phyloP scores from a whole-genome alignment of 2,797 vertebrate genomes.

The Salarias fasciatus region DNA sequence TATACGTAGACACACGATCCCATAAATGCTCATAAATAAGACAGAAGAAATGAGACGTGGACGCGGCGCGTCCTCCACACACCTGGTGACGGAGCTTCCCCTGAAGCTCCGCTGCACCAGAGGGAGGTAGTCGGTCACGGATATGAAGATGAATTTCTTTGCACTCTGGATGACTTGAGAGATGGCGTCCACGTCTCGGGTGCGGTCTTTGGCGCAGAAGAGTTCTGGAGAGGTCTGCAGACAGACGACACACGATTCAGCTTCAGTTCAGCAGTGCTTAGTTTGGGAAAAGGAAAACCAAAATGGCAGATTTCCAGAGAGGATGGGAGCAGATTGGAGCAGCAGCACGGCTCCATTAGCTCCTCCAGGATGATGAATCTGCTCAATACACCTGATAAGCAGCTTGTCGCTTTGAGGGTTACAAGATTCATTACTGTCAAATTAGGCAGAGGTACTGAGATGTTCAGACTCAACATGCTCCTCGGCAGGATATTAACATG shows the following conservation, averaged over 20 bases:
- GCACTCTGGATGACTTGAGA: constrained; percentile 90
- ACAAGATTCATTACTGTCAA: constrained; percentile 73
- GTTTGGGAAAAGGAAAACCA: no score
- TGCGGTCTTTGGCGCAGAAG: constrained; percentile 91
- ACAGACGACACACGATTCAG: constrained; percentile 24
- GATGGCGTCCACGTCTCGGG: constrained; percentile 91
- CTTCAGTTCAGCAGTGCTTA: neutral
- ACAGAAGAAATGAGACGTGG: no score
- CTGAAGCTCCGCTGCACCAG: constrained; percentile 84
- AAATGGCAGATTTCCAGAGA: no score
- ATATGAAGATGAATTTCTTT: constrained; percentile 89
- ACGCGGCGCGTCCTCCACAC: neutral
- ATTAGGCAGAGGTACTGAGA: constrained; percentile 46
- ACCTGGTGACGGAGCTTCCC: constrained; percentile 79
- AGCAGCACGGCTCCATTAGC: constrained; percentile 50
- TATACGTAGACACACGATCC: no score
- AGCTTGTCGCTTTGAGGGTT: constrained; percentile 49
- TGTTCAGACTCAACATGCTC: constrained; percentile 41
- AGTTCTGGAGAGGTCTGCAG: constrained; percentile 90
- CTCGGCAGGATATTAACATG: constrained; percentile 51
- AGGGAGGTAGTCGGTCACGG: constrained; percentile 92
- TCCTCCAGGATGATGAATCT: constrained; percentile 68
- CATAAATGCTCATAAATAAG: no score
- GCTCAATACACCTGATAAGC: constrained; percentile 43
- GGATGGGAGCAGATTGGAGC: constrained; percentile 21